Percentiles rank a stretch among this genome's conserved stretches.
Evolutionary conservation across 1,140 invertebrate genomes (phyloP).

Genomic region (Araneus ventricosus): DNA sequence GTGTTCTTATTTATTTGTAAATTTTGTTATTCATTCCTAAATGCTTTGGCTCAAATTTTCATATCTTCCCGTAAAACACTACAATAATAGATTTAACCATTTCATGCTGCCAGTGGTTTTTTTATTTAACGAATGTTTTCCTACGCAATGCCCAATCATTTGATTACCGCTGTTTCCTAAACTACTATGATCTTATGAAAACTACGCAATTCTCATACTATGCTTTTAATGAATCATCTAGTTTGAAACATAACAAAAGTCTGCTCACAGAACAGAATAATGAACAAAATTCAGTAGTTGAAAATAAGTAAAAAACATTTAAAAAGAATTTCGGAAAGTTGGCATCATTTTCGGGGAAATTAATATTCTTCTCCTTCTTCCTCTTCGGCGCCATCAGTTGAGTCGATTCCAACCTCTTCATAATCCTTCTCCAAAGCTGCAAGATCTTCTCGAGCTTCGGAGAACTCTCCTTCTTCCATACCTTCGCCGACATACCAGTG

Average conservation of each 20-base stretch:
- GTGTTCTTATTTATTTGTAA: no score
- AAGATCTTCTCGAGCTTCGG: constrained; percentile 91
- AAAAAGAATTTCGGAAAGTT: background rate
- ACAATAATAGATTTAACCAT: no score
- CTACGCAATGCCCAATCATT: no score
- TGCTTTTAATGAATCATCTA: constrained; percentile 18
- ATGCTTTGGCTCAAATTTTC: no score
- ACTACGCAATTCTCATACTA: no score
- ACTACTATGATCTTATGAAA: no score
- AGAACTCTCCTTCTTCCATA: constrained; percentile 93
- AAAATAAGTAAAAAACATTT: constrained; percentile 1
- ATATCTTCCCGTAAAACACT: no score
- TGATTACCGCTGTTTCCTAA: no score
- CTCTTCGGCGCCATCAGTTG: constrained; percentile 80
- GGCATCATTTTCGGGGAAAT: background rate
- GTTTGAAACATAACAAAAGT: constrained; percentile 7
- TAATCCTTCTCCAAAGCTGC: constrained; percentile 93
- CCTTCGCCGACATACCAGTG: constrained; percentile 93
- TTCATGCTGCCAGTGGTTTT: no score
- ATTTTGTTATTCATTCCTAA: no score
- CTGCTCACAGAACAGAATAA: background rate
- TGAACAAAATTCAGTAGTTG: background rate
- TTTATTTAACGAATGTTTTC: no score
- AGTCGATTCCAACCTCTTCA: constrained; percentile 89
- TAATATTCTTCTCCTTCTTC: constrained; percentile 79